phyloP scores from a whole-genome alignment of 2,888 invertebrate species.

The Cheilosia impressa region DNA sequence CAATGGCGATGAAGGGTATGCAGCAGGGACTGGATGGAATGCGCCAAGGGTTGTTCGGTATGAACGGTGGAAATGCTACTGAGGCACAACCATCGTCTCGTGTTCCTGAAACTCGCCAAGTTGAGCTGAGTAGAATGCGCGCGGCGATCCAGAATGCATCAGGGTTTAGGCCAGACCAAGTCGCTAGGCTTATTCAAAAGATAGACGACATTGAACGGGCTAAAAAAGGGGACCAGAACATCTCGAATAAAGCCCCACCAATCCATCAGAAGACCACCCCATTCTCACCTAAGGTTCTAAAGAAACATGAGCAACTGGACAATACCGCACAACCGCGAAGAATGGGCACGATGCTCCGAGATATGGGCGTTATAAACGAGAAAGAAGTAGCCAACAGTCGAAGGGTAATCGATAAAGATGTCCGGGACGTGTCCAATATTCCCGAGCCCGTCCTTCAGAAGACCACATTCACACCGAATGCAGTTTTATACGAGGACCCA shows the following conservation, averaged over 20 bases:
- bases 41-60: constrained; percentile 3
- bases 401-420: constrained; percentile 14
- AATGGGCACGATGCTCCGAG: not conserved
- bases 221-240: too few relatives aligned
- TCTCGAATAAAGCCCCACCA: too few relatives aligned
- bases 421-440: not conserved
- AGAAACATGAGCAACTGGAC: too few relatives aligned
- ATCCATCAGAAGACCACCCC: too few relatives aligned
- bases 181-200: not conserved
- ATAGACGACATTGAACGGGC: constrained; percentile 8
- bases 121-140: constrained; percentile 17
- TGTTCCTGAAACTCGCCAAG: not conserved
- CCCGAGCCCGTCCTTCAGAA: constrained; percentile 33
- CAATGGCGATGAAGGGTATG: not conserved
- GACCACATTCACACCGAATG: constrained; percentile 21
- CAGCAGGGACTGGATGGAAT: not conserved
- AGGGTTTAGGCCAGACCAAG: not conserved
- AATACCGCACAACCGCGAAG: too few relatives aligned
- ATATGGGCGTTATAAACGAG: not conserved
- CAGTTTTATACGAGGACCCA: constrained; percentile 48
- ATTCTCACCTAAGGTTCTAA: too few relatives aligned
- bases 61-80: not conserved
- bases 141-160: not conserved
- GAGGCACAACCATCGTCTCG: not conserved
- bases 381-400: not conserved